Percentiles rank a stretch among this genome's conserved stretches.
Evolutionary conservation across 92 coral and sea anemone genomes (phyloP).

Genomic region (Parazoanthus atlanticus): DNA sequence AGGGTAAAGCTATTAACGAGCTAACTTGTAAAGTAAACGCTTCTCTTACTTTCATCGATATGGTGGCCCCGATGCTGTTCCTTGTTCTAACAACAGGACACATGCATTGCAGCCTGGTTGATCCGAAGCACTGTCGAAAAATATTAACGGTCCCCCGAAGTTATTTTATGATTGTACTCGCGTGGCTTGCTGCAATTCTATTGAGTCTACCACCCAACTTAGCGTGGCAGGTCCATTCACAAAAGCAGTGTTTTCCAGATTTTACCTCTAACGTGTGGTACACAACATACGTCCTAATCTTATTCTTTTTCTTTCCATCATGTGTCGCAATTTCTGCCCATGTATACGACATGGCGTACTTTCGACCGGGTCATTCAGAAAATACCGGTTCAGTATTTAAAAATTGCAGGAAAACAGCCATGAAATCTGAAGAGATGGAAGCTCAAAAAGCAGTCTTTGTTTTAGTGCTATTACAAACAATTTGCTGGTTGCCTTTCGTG

Average conservation of each 20-base stretch:
- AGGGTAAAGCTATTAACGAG: conserved; percentile 56
- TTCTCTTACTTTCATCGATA: conserved; percentile 66
- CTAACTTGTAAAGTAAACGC: conserved; percentile 67
- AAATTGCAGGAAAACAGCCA: conserved; percentile 56
- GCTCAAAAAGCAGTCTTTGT: conserved; percentile 70
- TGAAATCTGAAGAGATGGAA: conserved; percentile 62
- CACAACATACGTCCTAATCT: conserved; percentile 58
- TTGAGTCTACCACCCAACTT: conserved; percentile 72
- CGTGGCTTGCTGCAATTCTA: conserved; percentile 59
- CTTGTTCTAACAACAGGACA: conserved; percentile 65
- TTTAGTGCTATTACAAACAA: conserved; percentile 65
- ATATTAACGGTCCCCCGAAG: conserved; percentile 64
- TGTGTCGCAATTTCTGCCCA: conserved; percentile 62
- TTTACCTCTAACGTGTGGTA: conserved; percentile 75
- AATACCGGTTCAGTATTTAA: conserved; percentile 51
- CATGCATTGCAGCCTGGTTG: conserved; percentile 71
- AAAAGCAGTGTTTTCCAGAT: conserved; percentile 74
- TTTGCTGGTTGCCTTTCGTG: conserved; percentile 77
- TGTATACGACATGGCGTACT: conserved; percentile 62
- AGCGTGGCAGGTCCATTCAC: conserved; percentile 68
- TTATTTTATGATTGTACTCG: conserved; percentile 53
- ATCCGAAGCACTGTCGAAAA: conserved; percentile 65
- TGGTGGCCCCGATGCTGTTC: conserved; percentile 75
- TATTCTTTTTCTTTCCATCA: conserved; percentile 67
- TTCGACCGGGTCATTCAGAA: conserved; percentile 63